Percentiles rank a stretch among this genome's conserved stretches.
Evolutionary conservation across 2,113 vertebrate genomes (phyloP).

Genomic region (Eupsittula cactorum): DNA sequence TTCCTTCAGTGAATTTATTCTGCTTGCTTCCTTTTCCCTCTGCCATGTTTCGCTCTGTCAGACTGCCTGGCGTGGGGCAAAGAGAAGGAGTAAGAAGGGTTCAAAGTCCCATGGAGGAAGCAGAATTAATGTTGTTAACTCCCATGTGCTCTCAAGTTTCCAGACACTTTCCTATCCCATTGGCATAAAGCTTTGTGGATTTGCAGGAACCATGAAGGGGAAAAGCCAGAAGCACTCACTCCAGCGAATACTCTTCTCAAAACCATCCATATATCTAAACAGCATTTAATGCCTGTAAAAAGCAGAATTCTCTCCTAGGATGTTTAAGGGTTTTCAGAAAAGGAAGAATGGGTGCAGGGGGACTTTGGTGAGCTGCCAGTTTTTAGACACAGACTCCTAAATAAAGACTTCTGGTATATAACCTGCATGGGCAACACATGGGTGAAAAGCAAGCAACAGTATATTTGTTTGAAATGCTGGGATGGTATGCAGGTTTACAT

Average conservation of each 20-base stretch:
- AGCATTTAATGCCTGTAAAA: slow-evolving; percentile 18
- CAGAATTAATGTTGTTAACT: background rate
- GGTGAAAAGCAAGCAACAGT: background rate
- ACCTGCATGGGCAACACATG: background rate
- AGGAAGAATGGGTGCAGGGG: background rate
- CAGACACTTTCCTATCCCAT: background rate
- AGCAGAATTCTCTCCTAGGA: background rate
- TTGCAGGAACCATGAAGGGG: background rate
- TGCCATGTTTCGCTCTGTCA: background rate
- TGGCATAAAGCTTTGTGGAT: background rate
- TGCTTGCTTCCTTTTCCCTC: background rate
- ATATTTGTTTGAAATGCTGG: background rate
- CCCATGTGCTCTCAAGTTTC: background rate
- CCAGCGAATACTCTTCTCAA: background rate
- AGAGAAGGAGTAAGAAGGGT: background rate
- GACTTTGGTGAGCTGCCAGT: background rate
- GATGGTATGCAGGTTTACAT: background rate
- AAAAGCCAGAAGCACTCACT: background rate
- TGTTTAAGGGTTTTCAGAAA: background rate
- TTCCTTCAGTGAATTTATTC: background rate
- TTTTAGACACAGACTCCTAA: background rate
- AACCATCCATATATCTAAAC: background rate
- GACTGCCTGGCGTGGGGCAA: background rate
- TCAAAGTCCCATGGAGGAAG: background rate
- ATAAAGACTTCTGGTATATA: background rate